Evolutionary conservation across 2,113 vertebrate genomes (phyloP).

Genomic region (Aepyceros melampus): DNA sequence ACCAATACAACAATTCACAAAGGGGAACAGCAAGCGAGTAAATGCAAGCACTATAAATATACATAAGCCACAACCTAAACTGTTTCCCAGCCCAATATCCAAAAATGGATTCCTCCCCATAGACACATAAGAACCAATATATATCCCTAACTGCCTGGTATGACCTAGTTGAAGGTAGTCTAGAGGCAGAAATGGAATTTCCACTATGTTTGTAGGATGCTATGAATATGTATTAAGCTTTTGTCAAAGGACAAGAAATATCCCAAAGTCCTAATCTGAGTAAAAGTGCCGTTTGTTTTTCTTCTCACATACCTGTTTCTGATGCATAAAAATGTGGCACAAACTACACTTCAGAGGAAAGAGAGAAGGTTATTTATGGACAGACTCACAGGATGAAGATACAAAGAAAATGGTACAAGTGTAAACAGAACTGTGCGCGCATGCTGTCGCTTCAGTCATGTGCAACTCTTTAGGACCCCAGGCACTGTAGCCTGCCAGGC

Average conservation of each 20-base stretch:
- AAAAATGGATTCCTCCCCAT: conserved; percentile 44
- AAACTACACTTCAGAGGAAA: conserved; percentile 30
- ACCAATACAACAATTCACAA: conserved; percentile 16
- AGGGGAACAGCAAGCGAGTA: conserved; percentile 22
- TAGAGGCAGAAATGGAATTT: conserved; percentile 32
- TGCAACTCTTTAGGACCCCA: background rate
- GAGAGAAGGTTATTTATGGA: conserved; percentile 12
- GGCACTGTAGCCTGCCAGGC: background rate
- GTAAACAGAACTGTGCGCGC: background rate
- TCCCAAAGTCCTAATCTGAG: conserved; percentile 4
- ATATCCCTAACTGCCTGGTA: conserved; percentile 10
- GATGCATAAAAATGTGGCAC: conserved; percentile 3
- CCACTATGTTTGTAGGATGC: background rate
- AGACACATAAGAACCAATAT: conserved; percentile 24
- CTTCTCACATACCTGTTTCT: conserved; percentile 31
- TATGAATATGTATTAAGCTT: conserved; percentile 58
- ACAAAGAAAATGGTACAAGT: background rate
- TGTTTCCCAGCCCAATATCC: conserved; percentile 4
- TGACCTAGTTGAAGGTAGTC: conserved; percentile 42
- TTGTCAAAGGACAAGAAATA: conserved; percentile 52
- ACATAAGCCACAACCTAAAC: conserved; percentile 48
- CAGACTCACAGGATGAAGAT: conserved; percentile 10
- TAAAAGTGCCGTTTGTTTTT: conserved; percentile 45
- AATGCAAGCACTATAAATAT: conserved; percentile 60
- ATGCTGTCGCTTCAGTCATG: background rate